Evolutionary conservation across 2,113 vertebrate species (phyloP), one percentile per base, ranked within the genome.

Genomic region (Cacatua alba): DNA sequence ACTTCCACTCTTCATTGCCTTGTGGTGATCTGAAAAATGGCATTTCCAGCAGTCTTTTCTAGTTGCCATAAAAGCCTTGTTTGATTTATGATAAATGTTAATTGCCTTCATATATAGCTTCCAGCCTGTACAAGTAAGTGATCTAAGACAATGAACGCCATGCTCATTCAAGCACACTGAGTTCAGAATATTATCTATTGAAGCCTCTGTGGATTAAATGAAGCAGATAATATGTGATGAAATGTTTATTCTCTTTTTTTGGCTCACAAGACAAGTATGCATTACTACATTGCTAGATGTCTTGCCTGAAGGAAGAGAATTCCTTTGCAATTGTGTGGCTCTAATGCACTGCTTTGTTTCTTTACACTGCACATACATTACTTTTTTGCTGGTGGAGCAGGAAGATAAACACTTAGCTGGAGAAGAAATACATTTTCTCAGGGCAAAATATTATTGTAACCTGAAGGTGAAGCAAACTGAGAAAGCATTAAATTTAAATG

Each of bases 21-120:
- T 83, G 7, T 68, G 49, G 60, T 82, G 52, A 23, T 75, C n/a
- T 86, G 29, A 76, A 94, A 90, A 93, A 78, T 51, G 71, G 4
- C 39, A 78, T 91, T 96, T 96, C n/a, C 90, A 70, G 55, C 29
- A 11, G 31, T 5, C 31, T 88, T 11, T 57, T 84, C 44, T 91
- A 31, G 23, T 93, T 95, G 16, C 93, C 83, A 69, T 70, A 90
- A 95, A 95, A 95, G 18, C 60, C 69, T 95, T 85, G 20, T 95
- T 97, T 97, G 95, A 98, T 97, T 97, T 97, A 95, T 97, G 85
- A 94, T 87, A 97, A 97, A 97, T 97, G 88, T 88, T 98, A 98
- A 97, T 97, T 97, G 95, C 90, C 55, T 94, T 96, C 69, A 86
- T 93, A 87, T 92, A 87, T 92, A 76, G 88, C 87, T 97, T 95